Evolutionary conservation across 2,797 vertebrate species (phyloP), one percentile per base, ranked within the genome.

Genomic region (Sebastes paucispinis): DNA sequence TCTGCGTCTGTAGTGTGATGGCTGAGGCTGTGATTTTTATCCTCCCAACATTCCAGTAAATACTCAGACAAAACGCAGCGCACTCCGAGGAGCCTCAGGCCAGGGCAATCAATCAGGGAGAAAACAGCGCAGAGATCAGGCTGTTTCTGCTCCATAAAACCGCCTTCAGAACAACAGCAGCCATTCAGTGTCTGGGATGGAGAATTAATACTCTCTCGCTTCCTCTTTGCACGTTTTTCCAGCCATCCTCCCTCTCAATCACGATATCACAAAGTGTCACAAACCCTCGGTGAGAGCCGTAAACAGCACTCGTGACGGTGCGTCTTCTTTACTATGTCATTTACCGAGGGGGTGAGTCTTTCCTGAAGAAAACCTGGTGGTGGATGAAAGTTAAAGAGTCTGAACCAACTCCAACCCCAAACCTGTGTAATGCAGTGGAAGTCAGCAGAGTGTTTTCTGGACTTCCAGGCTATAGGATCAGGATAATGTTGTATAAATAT

Each of bases 401-500:
- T 55, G 75, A 80, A 87, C 85, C 64, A 59, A 69, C 79, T 82
- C 71, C 59, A 50, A 75, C 83, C 47, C 72, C 36, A 8, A 74
- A 77, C 77, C 83, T 86, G 59, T 73, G 80, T 82, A 88, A 85
- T 81, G 85, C 88, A 79, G 78, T 68, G 80, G 85, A 83, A 83
- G 86, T 86, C 78, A 57, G 84, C 63, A 76, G 81, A 80, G 86
- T 88, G 90, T 88, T 91, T 91, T 90, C 87, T 80, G 71, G 89
- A 89, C 89, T 90, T 89, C 74, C 84, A 84, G 83, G 82, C 93
- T 90, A 90, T 90, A 94, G 90, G 90, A 91, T 89, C 89, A 78
- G 88, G 88, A 89, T 94, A 94, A 94, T 93, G 92, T 77, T 85
- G 84, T 90, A 94, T 94, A 93, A 95, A 95, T 95, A 95, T 95